These are phyloP conservation scores for Glossophaga mutica DNA, from an alignment of 2,797 vertebrate species.

Conservation along the genomic window DNA sequence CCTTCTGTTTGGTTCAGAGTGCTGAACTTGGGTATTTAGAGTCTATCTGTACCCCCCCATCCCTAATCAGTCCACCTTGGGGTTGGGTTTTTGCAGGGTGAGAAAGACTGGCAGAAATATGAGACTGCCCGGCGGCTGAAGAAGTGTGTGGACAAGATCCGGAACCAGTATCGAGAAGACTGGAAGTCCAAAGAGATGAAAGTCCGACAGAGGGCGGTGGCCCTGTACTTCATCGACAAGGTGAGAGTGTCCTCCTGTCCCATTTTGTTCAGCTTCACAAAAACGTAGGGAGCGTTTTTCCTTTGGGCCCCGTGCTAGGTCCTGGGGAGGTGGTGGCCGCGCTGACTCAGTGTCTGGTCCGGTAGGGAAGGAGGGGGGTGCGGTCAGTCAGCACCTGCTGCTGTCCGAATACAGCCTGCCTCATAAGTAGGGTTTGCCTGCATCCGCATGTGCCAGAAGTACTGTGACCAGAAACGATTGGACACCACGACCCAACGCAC, in stretches of 20 bases:
- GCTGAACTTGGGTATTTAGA: constrained; percentile 21
- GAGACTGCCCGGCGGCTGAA: constrained; percentile 95
- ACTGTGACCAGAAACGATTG: neutral
- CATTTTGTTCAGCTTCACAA: neutral
- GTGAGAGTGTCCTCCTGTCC: constrained; percentile 77
- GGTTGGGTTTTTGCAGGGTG: constrained; percentile 85
- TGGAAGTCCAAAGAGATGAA: constrained; percentile 99
- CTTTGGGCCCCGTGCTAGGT: neutral
- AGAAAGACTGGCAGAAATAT: constrained; percentile 99
- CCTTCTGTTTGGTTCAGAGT: neutral
- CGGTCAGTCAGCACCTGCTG: neutral
- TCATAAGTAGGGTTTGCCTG: neutral
- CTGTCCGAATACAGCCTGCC: neutral
- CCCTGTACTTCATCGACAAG: constrained; percentile 98
- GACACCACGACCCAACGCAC: neutral
- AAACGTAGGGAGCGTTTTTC: neutral
- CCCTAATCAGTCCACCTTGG: neutral
- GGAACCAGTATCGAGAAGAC: constrained; percentile 94
- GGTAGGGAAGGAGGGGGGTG: neutral
- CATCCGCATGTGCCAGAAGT: neutral
- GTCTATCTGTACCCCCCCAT: neutral
- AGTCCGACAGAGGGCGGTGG: constrained; percentile 95
- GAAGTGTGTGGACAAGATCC: constrained; percentile 93
- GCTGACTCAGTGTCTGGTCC: neutral
- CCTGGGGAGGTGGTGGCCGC: neutral